Conservation (phyloP, 2,113 vertebrate species). For the Collichthys lucidus region DNA sequence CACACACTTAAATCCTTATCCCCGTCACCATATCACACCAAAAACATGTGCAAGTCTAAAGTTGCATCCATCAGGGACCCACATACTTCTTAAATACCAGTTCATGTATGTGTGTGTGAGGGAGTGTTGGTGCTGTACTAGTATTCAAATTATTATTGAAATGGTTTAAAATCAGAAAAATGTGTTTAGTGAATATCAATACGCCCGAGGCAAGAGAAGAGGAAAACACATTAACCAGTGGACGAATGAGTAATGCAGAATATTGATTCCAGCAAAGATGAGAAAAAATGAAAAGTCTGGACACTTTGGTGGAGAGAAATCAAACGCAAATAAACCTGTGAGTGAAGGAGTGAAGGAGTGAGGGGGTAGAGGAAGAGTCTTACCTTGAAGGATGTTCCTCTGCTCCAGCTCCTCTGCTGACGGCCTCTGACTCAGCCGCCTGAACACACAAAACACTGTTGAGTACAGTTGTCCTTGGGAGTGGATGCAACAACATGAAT, state of each 20-base stretch:
- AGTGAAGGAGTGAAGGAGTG: not conserved
- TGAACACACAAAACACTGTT: constrained; percentile 62
- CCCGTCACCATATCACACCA: not conserved
- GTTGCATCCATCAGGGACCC: not conserved
- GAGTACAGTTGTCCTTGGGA: not conserved
- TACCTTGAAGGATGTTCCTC: constrained; percentile 95
- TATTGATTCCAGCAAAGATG: constrained; percentile 23
- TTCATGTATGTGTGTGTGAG: not conserved
- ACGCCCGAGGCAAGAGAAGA: not conserved
- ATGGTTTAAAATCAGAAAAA: not conserved
- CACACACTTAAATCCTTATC: too few species aligned
- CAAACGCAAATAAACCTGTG: not conserved
- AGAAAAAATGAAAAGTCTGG: constrained; percentile 6
- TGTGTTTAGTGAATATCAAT: not conserved
- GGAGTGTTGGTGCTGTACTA: too few species aligned
- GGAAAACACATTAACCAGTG: not conserved
- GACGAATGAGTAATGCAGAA: not conserved
- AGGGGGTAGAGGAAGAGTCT: constrained; percentile 41
- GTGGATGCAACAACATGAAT: not conserved
- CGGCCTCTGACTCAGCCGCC: constrained; percentile 95
- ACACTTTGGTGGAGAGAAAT: not conserved
- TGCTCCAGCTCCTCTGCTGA: constrained; percentile 93
- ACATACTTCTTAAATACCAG: not conserved
- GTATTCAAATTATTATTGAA: too few species aligned
- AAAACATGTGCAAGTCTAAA: not conserved